phyloP scores from a whole-genome alignment of 1,140 invertebrate genomes.

The Lepidurus packardi region DNA sequence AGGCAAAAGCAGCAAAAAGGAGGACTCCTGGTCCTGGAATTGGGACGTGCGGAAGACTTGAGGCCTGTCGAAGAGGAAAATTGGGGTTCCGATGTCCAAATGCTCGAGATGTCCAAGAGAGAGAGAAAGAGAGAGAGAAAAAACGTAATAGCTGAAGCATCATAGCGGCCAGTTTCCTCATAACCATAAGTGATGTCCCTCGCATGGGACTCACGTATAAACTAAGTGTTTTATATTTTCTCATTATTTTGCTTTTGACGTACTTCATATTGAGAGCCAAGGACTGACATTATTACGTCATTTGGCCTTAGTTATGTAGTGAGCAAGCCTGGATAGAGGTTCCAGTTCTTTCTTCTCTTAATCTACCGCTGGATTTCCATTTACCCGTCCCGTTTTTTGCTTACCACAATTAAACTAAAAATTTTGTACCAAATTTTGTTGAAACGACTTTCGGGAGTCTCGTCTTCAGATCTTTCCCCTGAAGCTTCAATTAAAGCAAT shows the following conservation, averaged over 20 bases:
- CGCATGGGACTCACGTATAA: neutral
- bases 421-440: no score
- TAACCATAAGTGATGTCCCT: neutral
- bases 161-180: neutral
- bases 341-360: no score
- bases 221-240: neutral
- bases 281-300: neutral
- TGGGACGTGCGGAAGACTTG: constrained; percentile 1
- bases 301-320: neutral
- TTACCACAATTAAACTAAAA: no score
- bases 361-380: no score
- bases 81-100: neutral
- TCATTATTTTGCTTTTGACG: neutral
- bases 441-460: no score
- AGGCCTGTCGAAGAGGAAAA: constrained; percentile 18
- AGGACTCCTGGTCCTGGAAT: neutral
- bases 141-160: neutral
- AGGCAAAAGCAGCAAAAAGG: neutral
- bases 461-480: no score
- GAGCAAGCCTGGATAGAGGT: neutral
- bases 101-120: neutral
- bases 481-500: no score
- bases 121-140: neutral
- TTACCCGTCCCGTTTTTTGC: no score
- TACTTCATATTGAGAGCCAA: neutral